These are phyloP conservation scores for Caenorhabditis sulstoni DNA, from an alignment of 2,888 invertebrate genomes.

Conservation along the genomic window DNA sequence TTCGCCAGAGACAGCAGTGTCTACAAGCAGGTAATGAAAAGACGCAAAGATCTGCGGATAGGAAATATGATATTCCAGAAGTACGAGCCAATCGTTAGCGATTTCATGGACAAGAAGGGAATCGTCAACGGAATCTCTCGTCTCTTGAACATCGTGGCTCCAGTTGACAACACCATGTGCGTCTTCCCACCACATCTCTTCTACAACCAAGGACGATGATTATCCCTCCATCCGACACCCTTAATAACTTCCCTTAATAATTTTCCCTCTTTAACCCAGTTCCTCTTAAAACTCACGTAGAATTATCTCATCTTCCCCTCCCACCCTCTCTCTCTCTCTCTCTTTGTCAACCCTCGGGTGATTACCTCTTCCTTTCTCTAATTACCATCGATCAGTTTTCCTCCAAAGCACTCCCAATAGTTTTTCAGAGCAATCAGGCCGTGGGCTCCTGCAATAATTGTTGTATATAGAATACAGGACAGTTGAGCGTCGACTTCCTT, in stretches of 20 bases:
- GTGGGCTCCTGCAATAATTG: slow-evolving; percentile 63
- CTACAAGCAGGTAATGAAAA: slow-evolving; percentile 78
- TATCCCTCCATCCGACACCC: not conserved
- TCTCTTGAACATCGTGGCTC: slow-evolving; percentile 79
- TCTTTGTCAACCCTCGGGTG: slow-evolving; percentile 60
- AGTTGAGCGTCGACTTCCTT: slow-evolving; percentile 12
- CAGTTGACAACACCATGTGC: slow-evolving; percentile 80
- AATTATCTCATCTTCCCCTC: slow-evolving; percentile 11
- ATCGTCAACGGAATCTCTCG: slow-evolving; percentile 80
- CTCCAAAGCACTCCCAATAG: slow-evolving; percentile 26
- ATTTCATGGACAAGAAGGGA: slow-evolving; percentile 77
- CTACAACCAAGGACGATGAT: slow-evolving; percentile 72
- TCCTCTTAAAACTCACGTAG: slow-evolving; percentile 12
- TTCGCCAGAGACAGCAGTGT: slow-evolving; percentile 80
- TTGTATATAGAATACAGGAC: slow-evolving; percentile 60
- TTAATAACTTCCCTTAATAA: slow-evolving; percentile 35
- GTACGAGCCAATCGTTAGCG: slow-evolving; percentile 76
- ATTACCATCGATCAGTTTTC: not conserved
- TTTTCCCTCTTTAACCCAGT: slow-evolving; percentile 7
- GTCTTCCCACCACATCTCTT: slow-evolving; percentile 80
- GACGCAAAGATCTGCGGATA: too few relatives aligned
- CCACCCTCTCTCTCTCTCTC: slow-evolving; percentile 24
- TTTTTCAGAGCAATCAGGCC: slow-evolving; percentile 57
- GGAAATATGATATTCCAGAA: slow-evolving; percentile 58
- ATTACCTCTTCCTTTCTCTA: slow-evolving; percentile 24